A percentile compares a stretch with the other conserved stretches of the same genome.
phyloP scores from a whole-genome alignment of 2,797 vertebrate species.

The Pantherophis alleghaniensis region DNA sequence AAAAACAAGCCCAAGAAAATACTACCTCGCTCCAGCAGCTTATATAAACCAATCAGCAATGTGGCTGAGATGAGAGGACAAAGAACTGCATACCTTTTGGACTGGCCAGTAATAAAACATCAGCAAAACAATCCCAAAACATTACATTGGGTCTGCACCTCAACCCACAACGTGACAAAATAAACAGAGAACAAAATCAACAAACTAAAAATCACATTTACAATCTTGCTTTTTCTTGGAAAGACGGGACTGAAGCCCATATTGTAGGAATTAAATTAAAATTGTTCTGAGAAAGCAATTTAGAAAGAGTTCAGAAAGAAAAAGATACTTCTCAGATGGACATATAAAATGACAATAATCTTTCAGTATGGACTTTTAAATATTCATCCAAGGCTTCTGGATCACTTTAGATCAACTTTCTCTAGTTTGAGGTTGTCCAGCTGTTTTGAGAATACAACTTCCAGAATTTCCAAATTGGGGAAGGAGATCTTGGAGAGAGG shows the following conservation, averaged over 20 bases:
- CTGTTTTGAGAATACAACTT: neutral
- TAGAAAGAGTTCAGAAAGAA: neutral
- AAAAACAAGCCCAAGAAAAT: neutral
- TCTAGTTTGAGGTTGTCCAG: neutral
- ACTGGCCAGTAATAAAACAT: neutral
- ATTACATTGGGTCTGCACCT: neutral
- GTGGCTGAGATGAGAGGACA: neutral
- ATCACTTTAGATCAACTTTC: neutral
- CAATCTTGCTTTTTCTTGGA: neutral
- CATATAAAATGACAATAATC: neutral
- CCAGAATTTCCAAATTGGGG: neutral
- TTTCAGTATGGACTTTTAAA: neutral
- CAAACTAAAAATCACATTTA: neutral
- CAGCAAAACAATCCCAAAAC: neutral
- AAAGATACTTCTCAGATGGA: neutral
- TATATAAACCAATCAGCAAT: conserved; percentile 18
- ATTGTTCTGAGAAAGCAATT: neutral
- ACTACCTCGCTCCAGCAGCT: neutral
- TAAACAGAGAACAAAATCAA: neutral
- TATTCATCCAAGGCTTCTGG: neutral
- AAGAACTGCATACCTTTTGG: neutral
- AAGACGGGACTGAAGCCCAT: neutral
- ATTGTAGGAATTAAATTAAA: neutral
- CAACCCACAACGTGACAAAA: neutral
- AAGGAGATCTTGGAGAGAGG: neutral